phyloP scores from a whole-genome alignment of 2,113 vertebrate species.

The Picathartes gymnocephalus region DNA sequence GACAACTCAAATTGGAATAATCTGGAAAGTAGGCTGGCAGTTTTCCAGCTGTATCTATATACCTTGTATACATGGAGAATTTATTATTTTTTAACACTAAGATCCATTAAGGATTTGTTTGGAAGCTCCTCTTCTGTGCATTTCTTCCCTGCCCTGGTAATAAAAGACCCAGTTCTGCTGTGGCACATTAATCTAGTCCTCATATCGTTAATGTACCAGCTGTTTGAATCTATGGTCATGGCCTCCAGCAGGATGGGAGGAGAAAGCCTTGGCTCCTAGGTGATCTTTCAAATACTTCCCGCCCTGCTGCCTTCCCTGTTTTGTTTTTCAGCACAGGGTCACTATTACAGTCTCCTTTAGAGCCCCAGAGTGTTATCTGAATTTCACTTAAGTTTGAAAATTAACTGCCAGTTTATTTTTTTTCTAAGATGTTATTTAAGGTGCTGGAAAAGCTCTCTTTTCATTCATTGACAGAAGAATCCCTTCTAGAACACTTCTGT shows the following conservation, averaged over 20 bases:
- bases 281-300: background rate
- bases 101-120: background rate
- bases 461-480: background rate
- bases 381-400: background rate
- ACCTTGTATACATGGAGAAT: background rate
- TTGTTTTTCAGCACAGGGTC: background rate
- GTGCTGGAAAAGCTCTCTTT: background rate
- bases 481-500: background rate
- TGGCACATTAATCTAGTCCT: background rate
- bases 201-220: background rate
- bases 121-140: background rate
- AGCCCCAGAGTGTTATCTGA: background rate
- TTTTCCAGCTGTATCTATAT: background rate
- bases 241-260: background rate
- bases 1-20: background rate
- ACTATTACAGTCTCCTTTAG: background rate
- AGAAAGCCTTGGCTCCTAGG: background rate
- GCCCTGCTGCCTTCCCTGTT: rapidly evolving
- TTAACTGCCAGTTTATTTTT: background rate
- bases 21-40: background rate
- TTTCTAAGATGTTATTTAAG: background rate
- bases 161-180: background rate
- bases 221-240: background rate
- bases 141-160: background rate
- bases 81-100: background rate